Evolutionary conservation across 2,888 invertebrate species (phyloP).

Genomic region (Thera obeliscata): DNA sequence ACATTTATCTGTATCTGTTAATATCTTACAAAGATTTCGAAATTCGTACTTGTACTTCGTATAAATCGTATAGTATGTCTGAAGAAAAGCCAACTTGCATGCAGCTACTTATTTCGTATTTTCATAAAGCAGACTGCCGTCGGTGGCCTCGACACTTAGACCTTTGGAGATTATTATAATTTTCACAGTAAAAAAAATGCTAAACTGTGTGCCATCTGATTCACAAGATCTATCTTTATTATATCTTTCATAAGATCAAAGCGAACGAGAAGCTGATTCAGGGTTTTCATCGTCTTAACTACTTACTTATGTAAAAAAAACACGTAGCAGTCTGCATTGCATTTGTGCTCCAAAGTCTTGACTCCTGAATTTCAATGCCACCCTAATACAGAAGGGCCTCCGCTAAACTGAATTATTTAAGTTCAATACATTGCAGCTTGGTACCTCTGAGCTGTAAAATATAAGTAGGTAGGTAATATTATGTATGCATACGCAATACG

Average conservation of each 20-base stretch:
- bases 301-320: slow-evolving; percentile 46
- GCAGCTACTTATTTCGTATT: slow-evolving; percentile 4
- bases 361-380: slow-evolving; percentile 58
- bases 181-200: too few relatives aligned
- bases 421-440: background rate
- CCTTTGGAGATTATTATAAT: too few relatives aligned
- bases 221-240: too few relatives aligned
- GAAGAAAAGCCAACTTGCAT: background rate
- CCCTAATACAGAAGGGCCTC: slow-evolving; percentile 48
- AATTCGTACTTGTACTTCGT: background rate
- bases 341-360: slow-evolving; percentile 50
- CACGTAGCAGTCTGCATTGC: slow-evolving; percentile 48
- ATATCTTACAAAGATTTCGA: too few relatives aligned
- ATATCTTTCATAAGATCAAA: too few relatives aligned
- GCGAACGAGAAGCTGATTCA: too few relatives aligned
- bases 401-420: slow-evolving; percentile 14
- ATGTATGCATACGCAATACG: too few relatives aligned
- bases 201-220: too few relatives aligned
- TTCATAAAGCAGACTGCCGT: background rate
- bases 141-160: too few relatives aligned
- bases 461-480: too few relatives aligned
- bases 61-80: background rate
- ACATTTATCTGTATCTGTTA: too few relatives aligned
- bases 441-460: too few relatives aligned
- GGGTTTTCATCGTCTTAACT: background rate